Percentiles rank a stretch among this genome's conserved stretches.
Evolutionary conservation across 2,797 vertebrate species (phyloP).

Genomic region (Sphenopsis melanotis): DNA sequence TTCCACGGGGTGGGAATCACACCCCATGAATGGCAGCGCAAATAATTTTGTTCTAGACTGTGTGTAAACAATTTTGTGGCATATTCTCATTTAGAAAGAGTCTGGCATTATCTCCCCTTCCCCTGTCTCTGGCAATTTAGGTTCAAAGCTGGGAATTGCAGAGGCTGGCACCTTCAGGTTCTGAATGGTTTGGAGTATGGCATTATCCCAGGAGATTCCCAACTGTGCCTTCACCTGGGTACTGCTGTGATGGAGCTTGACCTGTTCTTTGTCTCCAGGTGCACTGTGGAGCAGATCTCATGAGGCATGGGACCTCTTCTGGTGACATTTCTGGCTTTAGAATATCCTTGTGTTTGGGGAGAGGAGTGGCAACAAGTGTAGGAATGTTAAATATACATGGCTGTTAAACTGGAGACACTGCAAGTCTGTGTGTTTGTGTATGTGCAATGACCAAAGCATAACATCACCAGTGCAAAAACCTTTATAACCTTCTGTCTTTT

Average conservation of each 20-base stretch:
- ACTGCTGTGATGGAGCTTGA: neutral
- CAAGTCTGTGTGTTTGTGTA: neutral
- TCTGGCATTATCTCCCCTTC: neutral
- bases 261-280: neutral
- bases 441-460: neutral
- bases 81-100: neutral
- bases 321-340: neutral
- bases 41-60: neutral
- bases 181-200: neutral
- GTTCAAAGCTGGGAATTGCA: neutral
- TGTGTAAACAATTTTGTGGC: neutral
- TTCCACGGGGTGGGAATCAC: neutral
- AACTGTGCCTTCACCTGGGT: neutral
- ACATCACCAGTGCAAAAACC: neutral
- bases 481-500: neutral
- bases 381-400: accelerated
- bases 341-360: neutral
- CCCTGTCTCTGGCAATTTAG: neutral
- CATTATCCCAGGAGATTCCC: neutral
- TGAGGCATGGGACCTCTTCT: neutral
- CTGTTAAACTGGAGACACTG: neutral
- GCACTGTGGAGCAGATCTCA: accelerated
- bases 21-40: neutral
- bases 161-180: neutral
- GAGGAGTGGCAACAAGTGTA: neutral